Conservation (phyloP, 2,888 invertebrate genomes). For the Disparrhopalites patrizii region DNA sequence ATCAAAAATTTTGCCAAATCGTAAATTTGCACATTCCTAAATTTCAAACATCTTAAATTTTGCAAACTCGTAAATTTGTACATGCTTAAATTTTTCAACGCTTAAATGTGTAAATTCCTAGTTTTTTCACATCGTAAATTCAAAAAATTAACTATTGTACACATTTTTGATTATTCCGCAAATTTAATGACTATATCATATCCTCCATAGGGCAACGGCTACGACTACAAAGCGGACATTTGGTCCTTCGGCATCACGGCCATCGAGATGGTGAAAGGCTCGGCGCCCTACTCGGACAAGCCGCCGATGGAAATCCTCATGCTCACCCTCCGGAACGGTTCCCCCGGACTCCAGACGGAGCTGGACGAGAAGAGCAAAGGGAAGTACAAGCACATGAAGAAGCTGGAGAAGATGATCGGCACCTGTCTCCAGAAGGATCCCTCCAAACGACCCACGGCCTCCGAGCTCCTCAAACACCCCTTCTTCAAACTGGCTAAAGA, state of each 20-base stretch:
- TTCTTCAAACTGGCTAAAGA: slow-evolving; percentile 98
- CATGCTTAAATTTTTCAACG: too few species aligned
- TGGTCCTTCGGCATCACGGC: slow-evolving; percentile 96
- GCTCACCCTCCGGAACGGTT: slow-evolving; percentile 96
- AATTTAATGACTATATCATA: too few species aligned
- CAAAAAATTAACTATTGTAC: too few species aligned
- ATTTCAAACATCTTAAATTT: too few species aligned
- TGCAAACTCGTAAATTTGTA: too few species aligned
- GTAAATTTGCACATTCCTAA: too few species aligned
- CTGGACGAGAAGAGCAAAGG: slow-evolving; percentile 79
- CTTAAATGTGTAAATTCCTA: too few species aligned
- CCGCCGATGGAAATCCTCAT: slow-evolving; percentile 99
- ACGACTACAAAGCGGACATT: slow-evolving; percentile 95
- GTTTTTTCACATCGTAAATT: too few species aligned
- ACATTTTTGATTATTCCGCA: too few species aligned
- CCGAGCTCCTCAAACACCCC: slow-evolving; percentile 90
- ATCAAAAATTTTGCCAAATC: too few species aligned
- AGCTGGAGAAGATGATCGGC: slow-evolving; percentile 92
- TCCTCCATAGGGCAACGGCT: slow-evolving; percentile 73
- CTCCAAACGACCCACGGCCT: slow-evolving; percentile 79
- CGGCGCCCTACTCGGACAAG: slow-evolving; percentile 97
- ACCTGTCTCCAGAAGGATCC: slow-evolving; percentile 97
- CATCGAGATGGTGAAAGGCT: slow-evolving; percentile 97
- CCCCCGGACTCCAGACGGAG: slow-evolving; percentile 78
- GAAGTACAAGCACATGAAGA: slow-evolving; percentile 95